Evolutionary conservation across 2,113 vertebrate species (phyloP).

Genomic region (Vulpes lagopus): DNA sequence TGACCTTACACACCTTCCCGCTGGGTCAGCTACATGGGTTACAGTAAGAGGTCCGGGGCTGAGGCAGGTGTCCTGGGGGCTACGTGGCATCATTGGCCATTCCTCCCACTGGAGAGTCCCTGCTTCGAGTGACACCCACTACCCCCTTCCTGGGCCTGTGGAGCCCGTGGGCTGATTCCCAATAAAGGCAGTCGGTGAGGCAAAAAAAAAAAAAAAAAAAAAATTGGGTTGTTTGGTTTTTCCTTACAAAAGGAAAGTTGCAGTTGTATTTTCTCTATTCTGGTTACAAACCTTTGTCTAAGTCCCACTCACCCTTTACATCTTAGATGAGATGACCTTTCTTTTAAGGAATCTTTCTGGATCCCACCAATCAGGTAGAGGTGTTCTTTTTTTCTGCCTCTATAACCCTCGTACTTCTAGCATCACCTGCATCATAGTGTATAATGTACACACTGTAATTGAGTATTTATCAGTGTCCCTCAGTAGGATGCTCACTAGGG

Average conservation of each 20-base stretch:
- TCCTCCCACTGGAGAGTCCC: background rate
- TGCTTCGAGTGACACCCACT: background rate
- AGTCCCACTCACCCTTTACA: background rate
- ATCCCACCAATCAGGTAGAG: background rate
- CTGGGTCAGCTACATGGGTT: background rate
- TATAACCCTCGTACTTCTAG: background rate
- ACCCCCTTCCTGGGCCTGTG: too few relatives aligned
- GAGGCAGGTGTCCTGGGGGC: background rate
- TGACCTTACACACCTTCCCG: background rate
- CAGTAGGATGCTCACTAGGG: background rate
- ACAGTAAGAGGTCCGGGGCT: background rate
- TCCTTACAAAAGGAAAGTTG: background rate
- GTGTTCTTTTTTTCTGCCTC: background rate
- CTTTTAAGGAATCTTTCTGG: conserved; percentile 24
- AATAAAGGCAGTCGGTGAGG: conserved; percentile 66
- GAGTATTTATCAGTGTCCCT: background rate
- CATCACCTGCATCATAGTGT: background rate
- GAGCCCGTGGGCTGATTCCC: background rate
- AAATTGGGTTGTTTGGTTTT: background rate
- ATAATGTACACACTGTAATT: background rate
- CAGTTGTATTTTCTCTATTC: background rate
- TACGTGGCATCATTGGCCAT: background rate
- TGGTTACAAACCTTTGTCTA: background rate
- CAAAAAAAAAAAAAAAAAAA: too few relatives aligned
- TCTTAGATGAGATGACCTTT: background rate